Base-by-base conservation (phyloP, 2,113 vertebrate genomes). In the Diphyllodes magnificus region DNA sequence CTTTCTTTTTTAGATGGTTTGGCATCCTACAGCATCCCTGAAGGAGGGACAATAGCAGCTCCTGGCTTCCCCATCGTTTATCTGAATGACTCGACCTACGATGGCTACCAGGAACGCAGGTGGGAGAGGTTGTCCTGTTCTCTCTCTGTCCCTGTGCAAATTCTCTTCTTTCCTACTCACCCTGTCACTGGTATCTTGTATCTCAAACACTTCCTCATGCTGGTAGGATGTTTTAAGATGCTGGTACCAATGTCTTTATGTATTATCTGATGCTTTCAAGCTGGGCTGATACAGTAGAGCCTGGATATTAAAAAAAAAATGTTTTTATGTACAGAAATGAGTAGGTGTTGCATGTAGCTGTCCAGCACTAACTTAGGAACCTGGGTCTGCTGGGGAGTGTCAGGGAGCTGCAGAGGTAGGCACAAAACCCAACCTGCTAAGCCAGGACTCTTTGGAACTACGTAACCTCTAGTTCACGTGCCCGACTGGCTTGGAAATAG, bases 21-120 rank as follows among this genome's bases (percentile, higher is more conserved):
- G 96, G 98, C 98, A 47, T 98, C 98, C 33, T 99, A 99, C 97
- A 98, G 97, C 76, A 97, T 98, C 64, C 98, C 99, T 3, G 98
- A 99, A 95, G 99, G 99, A 72, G 98, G 98, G 96, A 97, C 97
- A 56, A 99, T 98, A 97, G 95, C 97, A 56, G 97, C 97, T 33
- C 98, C 98, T 7, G 98, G 98, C 50, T 98, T 93, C 73, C 96
- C 98, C 69, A 96, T 97, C 7, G 97, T 98, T 93, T 98, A 97
- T 85, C 98, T 99, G 95, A 99, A 99, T 40, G 99, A 99, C 96
- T 99, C 99, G 22, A 99, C 98, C 14, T 99, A 99, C 2, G 99
- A 99, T 68, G 99, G 99, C 22, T 95, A 85, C 21, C 98, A 97
- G 30, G 98, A 99, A 54, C 98, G 97, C 87, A 98, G 98, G 99